Percentiles rank a stretch among this genome's conserved stretches.
Evolutionary conservation across 2,888 invertebrate species (phyloP).

Genomic region (Trachelus iudaicus): DNA sequence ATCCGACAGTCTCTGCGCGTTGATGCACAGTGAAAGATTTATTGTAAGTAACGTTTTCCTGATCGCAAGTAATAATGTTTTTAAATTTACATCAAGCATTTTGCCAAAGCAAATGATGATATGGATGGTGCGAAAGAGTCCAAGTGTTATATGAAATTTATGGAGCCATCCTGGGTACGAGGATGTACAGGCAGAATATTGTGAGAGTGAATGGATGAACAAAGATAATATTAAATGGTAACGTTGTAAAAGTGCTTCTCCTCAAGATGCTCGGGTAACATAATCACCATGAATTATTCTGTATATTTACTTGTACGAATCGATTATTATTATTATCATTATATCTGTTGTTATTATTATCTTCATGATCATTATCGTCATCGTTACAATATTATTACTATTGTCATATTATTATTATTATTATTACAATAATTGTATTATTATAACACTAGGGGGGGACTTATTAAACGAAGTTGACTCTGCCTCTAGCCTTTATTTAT

Average conservation of each 20-base stretch:
- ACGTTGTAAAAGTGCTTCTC: slow-evolving; percentile 30
- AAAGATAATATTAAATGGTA: slow-evolving; percentile 16
- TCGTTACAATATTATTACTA: too few relatives aligned
- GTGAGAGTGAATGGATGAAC: slow-evolving; percentile 18
- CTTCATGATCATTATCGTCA: not conserved
- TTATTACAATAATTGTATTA: slow-evolving; percentile 32
- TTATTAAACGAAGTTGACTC: slow-evolving; percentile 37
- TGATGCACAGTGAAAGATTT: not conserved
- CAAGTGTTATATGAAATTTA: slow-evolving; percentile 6
- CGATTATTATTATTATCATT: slow-evolving; percentile 7
- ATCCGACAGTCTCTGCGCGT: not conserved
- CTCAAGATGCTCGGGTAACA: slow-evolving; percentile 32
- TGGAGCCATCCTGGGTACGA: too few relatives aligned
- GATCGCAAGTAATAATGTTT: slow-evolving; percentile 5
- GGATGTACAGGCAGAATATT: too few relatives aligned
- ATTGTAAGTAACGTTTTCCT: not conserved
- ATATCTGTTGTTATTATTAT: slow-evolving; percentile 5
- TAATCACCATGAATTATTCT: slow-evolving; percentile 35
- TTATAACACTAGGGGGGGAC: slow-evolving; percentile 33
- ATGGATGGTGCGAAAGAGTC: slow-evolving; percentile 9
- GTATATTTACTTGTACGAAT: slow-evolving; percentile 28
- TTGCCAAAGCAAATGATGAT: slow-evolving; percentile 5
- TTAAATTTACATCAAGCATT: slow-evolving; percentile 16
- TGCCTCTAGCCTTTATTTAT: slow-evolving; percentile 5
- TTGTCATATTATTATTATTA: slow-evolving; percentile 15